Evolutionary conservation across 2,113 vertebrate species (phyloP).

Genomic region (Eulemur macaco): DNA sequence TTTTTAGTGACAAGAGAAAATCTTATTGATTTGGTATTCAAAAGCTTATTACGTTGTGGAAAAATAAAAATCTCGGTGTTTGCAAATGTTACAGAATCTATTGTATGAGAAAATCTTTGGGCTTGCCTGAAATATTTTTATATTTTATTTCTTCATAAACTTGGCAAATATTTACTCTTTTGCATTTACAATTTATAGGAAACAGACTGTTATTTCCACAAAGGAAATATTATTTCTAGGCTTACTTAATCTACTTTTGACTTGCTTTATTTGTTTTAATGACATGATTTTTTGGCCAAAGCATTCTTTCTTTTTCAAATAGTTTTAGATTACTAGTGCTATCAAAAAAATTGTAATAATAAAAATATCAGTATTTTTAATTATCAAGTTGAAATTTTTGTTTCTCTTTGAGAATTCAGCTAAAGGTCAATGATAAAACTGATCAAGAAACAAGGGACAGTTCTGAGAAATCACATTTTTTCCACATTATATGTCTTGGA

Average conservation of each 20-base stretch:
- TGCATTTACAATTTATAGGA: background rate
- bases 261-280: background rate
- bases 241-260: background rate
- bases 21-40: slow-evolving; percentile 27
- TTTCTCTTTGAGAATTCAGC: slow-evolving; percentile 6
- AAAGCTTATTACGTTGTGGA: background rate
- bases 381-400: background rate
- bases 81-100: slow-evolving; percentile 36
- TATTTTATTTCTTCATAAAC: slow-evolving; percentile 30
- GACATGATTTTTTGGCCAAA: background rate
- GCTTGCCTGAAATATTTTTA: background rate
- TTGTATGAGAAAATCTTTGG: background rate
- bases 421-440: background rate
- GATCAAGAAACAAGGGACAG: background rate
- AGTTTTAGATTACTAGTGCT: background rate
- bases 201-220: background rate
- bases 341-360: slow-evolving; percentile 1
- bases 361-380: background rate
- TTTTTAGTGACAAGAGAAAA: background rate
- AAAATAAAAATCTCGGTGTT: background rate
- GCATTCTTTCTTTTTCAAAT: background rate
- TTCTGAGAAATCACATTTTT: background rate
- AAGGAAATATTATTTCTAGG: background rate
- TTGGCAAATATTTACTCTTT: background rate
- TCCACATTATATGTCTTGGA: background rate